Conservation (phyloP, 2,797 vertebrate genomes). For the Sternarchorhynchus goeldii region DNA sequence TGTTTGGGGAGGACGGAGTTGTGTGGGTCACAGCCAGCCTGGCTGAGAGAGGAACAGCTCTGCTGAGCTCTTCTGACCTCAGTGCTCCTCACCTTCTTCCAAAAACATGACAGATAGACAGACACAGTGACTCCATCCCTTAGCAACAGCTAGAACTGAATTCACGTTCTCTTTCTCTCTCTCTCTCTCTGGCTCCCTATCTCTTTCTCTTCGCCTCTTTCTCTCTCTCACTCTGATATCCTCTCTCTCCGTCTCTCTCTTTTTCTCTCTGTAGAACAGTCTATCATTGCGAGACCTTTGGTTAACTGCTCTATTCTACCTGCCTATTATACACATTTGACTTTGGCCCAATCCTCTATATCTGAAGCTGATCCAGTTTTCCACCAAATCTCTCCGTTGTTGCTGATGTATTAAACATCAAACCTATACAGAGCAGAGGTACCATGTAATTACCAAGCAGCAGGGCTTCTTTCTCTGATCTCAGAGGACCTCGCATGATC, state of each 20-base stretch:
- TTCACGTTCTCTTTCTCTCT: not conserved
- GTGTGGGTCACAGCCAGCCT: conserved; percentile 26
- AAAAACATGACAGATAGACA: conserved; percentile 50
- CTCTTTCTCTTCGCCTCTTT: not conserved
- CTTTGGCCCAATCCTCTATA: conserved; percentile 21
- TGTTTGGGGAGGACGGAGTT: conserved; percentile 18
- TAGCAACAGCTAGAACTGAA: conserved; percentile 12
- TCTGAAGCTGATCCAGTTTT: conserved; percentile 44
- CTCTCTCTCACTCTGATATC: not conserved
- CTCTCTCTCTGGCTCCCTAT: not conserved
- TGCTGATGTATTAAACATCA: conserved; percentile 50
- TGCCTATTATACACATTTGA: not conserved
- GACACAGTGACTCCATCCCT: conserved; percentile 19
- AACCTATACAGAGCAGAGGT: conserved; percentile 16
- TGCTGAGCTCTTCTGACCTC: conserved; percentile 47
- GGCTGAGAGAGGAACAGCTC: conserved; percentile 45
- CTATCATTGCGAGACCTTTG: not conserved
- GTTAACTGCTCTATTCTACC: not conserved
- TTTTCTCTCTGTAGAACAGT: conserved; percentile 1
- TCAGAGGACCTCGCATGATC: conserved; percentile 75
- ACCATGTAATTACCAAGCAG: conserved; percentile 83
- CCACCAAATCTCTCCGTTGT: conserved; percentile 1
- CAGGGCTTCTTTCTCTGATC: conserved; percentile 92
- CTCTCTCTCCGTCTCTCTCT: not conserved
- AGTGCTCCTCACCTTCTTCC: conserved; percentile 36